Percentiles rank a stretch among this genome's conserved stretches.
phyloP scores from a whole-genome alignment of 2,888 invertebrate genomes.

The Punctoribates punctum region DNA sequence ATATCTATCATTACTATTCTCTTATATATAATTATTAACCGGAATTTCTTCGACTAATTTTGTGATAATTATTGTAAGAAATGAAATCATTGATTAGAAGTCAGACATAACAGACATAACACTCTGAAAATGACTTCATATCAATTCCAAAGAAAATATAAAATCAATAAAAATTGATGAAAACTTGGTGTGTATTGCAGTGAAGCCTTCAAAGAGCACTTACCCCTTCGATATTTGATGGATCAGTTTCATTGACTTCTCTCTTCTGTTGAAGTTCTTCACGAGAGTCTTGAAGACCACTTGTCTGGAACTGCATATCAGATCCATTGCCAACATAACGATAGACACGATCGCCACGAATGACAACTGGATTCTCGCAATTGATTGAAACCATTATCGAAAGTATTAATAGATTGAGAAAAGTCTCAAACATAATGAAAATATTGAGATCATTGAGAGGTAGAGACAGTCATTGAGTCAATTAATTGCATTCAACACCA shows the following conservation, averaged over 20 bases:
- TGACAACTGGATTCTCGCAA: conserved; percentile 17
- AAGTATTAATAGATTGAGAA: conserved; percentile 23
- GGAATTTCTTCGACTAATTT: too few species aligned
- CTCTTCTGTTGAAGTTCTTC: background rate
- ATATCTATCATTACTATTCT: too few species aligned
- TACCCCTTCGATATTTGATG: background rate
- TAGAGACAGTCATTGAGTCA: conserved; percentile 1
- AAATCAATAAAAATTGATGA: too few species aligned
- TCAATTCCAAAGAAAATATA: too few species aligned
- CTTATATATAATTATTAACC: too few species aligned
- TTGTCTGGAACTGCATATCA: background rate
- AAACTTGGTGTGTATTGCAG: background rate
- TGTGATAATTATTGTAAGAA: too few species aligned
- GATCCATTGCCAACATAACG: conserved; percentile 31
- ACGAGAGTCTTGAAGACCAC: background rate
- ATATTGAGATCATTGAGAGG: conserved; percentile 27
- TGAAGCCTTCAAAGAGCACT: background rate
- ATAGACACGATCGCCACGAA: conserved; percentile 19
- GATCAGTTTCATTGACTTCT: background rate
- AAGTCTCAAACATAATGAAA: conserved; percentile 36
- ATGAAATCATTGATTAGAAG: too few species aligned
- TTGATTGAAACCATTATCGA: conserved; percentile 4
- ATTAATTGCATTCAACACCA: background rate
- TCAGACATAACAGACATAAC: background rate
- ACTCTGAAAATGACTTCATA: too few species aligned